phyloP scores from a whole-genome alignment of 2,888 invertebrate species.

The Hirudinaria manillensis region DNA sequence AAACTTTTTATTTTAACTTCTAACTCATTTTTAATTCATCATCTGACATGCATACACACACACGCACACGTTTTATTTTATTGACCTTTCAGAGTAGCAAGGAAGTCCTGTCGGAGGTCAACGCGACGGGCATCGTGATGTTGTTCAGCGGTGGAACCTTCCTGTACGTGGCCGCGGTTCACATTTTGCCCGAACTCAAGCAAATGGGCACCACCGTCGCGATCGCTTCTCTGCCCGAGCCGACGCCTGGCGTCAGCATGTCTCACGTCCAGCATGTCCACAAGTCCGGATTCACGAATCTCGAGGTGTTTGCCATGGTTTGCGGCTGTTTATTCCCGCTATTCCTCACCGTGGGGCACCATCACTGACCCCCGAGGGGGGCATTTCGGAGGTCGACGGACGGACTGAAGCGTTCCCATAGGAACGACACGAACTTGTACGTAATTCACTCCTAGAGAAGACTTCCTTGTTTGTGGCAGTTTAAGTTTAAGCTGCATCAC shows the following conservation, averaged over 20 bases:
- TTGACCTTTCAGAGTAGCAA: slow-evolving; percentile 70
- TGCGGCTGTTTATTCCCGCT: slow-evolving; percentile 81
- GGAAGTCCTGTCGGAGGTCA: slow-evolving; percentile 77
- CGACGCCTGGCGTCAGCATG: background rate
- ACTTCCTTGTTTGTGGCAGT: too few relatives aligned
- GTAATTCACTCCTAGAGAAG: too few relatives aligned
- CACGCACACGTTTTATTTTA: too few relatives aligned
- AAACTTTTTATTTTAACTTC: background rate
- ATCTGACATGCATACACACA: background rate
- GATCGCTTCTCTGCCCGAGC: slow-evolving; percentile 40
- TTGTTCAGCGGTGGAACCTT: slow-evolving; percentile 97
- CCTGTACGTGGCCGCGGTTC: slow-evolving; percentile 95
- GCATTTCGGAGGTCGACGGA: too few relatives aligned
- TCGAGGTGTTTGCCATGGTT: slow-evolving; percentile 76
- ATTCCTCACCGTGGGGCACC: slow-evolving; percentile 80
- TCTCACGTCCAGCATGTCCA: slow-evolving; percentile 49
- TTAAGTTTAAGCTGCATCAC: too few relatives aligned
- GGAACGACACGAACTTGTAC: too few relatives aligned
- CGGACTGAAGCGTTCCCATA: too few relatives aligned
- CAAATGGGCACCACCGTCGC: slow-evolving; percentile 41
- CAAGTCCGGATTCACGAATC: slow-evolving; percentile 61
- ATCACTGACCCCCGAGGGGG: slow-evolving; percentile 3
- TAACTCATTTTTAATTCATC: background rate
- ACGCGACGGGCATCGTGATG: slow-evolving; percentile 95
- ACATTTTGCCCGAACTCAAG: slow-evolving; percentile 85